Evolutionary conservation across 1,140 invertebrate genomes (phyloP).

Genomic region (Platorchestia sp.): DNA sequence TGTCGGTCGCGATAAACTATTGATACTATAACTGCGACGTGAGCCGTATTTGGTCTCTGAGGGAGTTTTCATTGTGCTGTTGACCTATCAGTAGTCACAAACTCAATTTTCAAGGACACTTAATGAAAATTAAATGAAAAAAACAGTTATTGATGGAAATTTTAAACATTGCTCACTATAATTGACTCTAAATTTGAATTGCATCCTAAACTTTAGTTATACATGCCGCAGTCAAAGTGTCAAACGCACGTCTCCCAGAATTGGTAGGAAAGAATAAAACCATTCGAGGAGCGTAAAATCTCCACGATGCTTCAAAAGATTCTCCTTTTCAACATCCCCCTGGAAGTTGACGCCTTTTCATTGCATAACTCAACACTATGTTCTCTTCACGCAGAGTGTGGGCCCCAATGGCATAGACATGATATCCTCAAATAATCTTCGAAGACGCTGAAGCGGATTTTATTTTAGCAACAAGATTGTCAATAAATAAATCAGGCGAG

Average conservation of each 20-base stretch:
- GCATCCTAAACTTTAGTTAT: no score
- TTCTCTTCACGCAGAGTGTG: not conserved
- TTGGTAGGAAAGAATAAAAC: not conserved
- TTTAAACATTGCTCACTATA: no score
- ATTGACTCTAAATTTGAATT: no score
- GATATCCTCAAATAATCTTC: not conserved
- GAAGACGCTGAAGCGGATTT: not conserved
- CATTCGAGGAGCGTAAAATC: not conserved
- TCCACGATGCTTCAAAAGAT: not conserved
- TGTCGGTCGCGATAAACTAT: no score
- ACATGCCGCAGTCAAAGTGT: no score
- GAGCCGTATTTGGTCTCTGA: no score
- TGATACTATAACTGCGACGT: no score
- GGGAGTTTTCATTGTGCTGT: no score
- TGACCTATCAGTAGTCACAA: no score
- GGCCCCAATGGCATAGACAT: not conserved
- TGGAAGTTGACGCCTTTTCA: not conserved
- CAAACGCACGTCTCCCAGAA: not conserved
- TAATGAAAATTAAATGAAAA: no score
- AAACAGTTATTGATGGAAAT: no score
- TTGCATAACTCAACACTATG: not conserved
- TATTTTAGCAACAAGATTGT: not conserved
- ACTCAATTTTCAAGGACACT: no score
- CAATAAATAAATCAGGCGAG: not conserved
- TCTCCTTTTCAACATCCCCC: not conserved